These are phyloP conservation scores for Triplophysa dalaica DNA, from an alignment of 2,113 vertebrate genomes.

Conservation along the genomic window DNA sequence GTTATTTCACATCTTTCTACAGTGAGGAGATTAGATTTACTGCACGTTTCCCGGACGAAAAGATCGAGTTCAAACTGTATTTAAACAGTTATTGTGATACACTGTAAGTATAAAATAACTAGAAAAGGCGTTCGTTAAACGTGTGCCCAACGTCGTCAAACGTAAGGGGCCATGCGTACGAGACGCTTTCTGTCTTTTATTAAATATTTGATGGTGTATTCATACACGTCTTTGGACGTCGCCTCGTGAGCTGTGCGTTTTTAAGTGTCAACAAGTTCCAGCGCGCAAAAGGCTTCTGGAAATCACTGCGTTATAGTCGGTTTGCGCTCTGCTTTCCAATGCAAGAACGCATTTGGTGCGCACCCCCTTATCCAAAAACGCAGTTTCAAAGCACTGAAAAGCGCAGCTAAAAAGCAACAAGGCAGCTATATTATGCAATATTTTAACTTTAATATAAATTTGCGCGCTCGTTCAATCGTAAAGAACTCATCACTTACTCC, in stretches of 20 bases:
- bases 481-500: slow-evolving; percentile 82
- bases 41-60: no score
- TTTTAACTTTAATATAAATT: neutral
- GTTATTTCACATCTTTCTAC: neutral
- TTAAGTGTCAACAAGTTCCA: neutral
- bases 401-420: neutral
- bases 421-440: neutral
- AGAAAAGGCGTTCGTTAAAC: no score
- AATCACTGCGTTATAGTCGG: neutral
- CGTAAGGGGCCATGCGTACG: no score
- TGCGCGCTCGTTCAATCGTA: neutral
- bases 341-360: neutral
- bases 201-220: no score
- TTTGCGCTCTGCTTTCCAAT: neutral
- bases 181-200: no score
- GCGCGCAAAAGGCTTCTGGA: neutral
- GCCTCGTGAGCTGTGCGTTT: neutral
- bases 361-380: neutral
- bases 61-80: no score
- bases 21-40: neutral
- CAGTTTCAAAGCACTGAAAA: neutral
- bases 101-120: no score
- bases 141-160: no score
- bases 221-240: neutral
- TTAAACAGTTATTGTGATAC: no score